These are phyloP conservation scores for Callyntrura guangdongensis DNA, from an alignment of 2,888 invertebrate genomes.

Conservation along the genomic window DNA sequence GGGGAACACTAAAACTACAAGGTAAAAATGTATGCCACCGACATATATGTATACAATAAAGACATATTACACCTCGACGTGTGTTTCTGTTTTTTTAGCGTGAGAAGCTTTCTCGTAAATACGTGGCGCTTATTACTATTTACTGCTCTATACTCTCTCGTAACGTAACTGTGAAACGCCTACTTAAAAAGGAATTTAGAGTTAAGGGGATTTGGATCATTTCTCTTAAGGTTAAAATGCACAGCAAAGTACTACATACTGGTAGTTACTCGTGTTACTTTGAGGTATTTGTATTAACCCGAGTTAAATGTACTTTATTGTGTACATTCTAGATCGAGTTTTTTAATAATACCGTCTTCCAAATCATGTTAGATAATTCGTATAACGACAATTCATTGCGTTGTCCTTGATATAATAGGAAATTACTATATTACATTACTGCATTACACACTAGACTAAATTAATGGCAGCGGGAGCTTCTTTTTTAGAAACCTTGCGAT, in stretches of 20 bases:
- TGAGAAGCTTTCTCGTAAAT: conserved; percentile 36
- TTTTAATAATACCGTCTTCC: neutral
- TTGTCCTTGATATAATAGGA: neutral
- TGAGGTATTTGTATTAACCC: conserved; percentile 4
- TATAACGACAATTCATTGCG: conserved; percentile 7
- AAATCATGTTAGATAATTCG: neutral
- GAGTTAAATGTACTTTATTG: conserved; percentile 22
- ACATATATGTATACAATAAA: neutral
- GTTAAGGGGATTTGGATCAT: conserved; percentile 73
- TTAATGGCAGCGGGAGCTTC: too few species aligned
- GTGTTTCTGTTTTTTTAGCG: conserved; percentile 25
- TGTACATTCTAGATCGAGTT: neutral
- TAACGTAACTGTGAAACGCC: conserved; percentile 77
- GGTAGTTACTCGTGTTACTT: conserved; percentile 20
- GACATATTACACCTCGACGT: neutral
- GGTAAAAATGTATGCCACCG: neutral
- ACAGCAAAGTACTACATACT: neutral
- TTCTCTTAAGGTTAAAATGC: conserved; percentile 59
- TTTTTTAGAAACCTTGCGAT: neutral
- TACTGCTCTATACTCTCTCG: conserved; percentile 58
- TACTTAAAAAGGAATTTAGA: conserved; percentile 67
- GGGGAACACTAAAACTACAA: neutral
- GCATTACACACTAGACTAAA: neutral
- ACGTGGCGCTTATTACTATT: conserved; percentile 68
- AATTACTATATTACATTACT: neutral